Conservation (phyloP, 2,888 invertebrate genomes). For the Drosophila recens region DNA sequence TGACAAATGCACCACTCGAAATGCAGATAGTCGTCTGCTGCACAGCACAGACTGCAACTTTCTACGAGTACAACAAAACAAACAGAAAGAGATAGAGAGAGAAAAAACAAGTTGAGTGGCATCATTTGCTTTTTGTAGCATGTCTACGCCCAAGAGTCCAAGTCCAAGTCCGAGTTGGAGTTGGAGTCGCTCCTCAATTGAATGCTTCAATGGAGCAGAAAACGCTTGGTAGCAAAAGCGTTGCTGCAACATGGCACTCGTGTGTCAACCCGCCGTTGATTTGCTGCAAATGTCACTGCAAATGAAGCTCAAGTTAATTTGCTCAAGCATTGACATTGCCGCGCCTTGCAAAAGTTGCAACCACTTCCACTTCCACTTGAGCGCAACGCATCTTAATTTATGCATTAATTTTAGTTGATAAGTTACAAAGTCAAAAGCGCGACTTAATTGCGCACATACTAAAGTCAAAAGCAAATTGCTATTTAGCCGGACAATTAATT, state of each 20-base stretch:
- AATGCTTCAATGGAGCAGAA: conserved; percentile 84
- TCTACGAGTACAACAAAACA: conserved; percentile 53
- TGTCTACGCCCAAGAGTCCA: conserved; percentile 51
- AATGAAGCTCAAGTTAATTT: conserved; percentile 69
- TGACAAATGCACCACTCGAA: conserved; percentile 38
- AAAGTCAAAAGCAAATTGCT: conserved; percentile 54
- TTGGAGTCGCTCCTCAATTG: conserved; percentile 67
- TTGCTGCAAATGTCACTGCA: conserved; percentile 61
- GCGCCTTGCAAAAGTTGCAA: conserved; percentile 1
- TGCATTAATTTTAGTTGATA: conserved; percentile 64
- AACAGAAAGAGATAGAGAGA: background rate
- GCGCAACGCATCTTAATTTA: conserved; percentile 62
- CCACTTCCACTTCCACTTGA: conserved; percentile 46
- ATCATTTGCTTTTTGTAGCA: conserved; percentile 57
- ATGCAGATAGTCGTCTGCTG: conserved; percentile 46
- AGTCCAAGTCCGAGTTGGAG: conserved; percentile 22
- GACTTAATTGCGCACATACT: conserved; percentile 60
- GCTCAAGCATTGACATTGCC: conserved; percentile 60
- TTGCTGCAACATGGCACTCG: conserved; percentile 33
- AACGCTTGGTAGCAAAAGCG: conserved; percentile 62
- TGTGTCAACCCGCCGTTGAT: conserved; percentile 46
- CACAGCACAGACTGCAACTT: conserved; percentile 63
- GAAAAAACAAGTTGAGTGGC: conserved; percentile 65
- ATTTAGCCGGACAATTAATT: conserved; percentile 78
- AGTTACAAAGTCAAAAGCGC: conserved; percentile 44